Evolutionary conservation across 2,113 vertebrate species (phyloP).

Genomic region (Odontesthes bonariensis): DNA sequence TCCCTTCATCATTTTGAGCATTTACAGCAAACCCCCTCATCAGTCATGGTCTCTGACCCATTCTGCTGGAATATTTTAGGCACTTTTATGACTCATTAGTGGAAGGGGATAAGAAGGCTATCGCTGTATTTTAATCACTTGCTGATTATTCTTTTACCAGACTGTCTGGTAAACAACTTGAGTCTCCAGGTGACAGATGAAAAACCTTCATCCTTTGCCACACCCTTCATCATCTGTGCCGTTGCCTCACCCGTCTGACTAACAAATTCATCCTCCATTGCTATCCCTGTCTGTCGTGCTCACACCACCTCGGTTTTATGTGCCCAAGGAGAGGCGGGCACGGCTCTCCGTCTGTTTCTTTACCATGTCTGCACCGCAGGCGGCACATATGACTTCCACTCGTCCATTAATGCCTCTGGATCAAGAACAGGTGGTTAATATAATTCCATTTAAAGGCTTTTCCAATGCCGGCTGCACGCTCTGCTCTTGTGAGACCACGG

Average conservation of each 20-base stretch:
- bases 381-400: conserved; percentile 71
- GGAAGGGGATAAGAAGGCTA: accelerated
- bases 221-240: conserved; percentile 24
- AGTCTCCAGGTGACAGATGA: conserved; percentile 8
- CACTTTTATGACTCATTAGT: neutral
- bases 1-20: conserved; percentile 17
- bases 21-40: conserved; percentile 8
- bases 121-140: neutral
- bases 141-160: neutral
- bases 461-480: conserved; percentile 43
- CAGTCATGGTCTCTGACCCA: no score
- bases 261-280: conserved; percentile 16
- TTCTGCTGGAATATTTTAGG: no score
- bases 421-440: conserved; percentile 75
- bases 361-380: conserved; percentile 68
- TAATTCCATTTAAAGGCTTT: conserved; percentile 64
- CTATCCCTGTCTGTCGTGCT: conserved; percentile 30
- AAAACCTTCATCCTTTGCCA: neutral
- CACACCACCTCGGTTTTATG: conserved; percentile 58
- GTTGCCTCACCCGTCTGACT: conserved; percentile 10
- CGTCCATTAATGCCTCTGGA: conserved; percentile 70
- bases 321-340: conserved; percentile 37
- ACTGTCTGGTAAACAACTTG: conserved; percentile 19
- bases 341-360: conserved; percentile 44
- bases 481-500: neutral